Base-by-base conservation (phyloP, 2,888 invertebrate genomes). In the Thymelicus lineola region DNA sequence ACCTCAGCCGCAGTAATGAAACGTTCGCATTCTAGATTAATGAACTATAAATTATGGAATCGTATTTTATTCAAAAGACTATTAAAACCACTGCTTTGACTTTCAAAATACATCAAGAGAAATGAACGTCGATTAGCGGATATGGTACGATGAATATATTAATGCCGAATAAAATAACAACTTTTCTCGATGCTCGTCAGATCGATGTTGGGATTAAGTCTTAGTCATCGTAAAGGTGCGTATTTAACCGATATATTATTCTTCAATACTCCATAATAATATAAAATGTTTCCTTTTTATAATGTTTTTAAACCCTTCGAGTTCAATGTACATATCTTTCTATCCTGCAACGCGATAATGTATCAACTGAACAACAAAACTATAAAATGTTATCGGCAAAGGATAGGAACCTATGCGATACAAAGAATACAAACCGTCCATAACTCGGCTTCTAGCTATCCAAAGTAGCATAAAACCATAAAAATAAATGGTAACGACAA, bases 401-500 rank as follows among this genome's bases (percentile, higher is more conserved):
- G 1, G 1, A 28, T 28, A 28, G 28, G 28, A 28, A 5, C 28
- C 4, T 28, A 28, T 28, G 5, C 28, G 3, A 28, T 28, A 28
- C 28, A 28, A 28, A 28, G 28, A 28, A 28, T 0, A 3, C 28
- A 28, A 28, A 28, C 28, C 28, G 28, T 28, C 3, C 28, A 28
- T 28, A 28, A 28, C 28, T 28, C 28, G 3, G 28, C 28, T 59
- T 28, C n/a, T 5, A 17, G 35, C 15, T 53, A 38, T 58, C 60
- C 62, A 28, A 63, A 58, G 68, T 71, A 69, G 73, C 69, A 70
- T 73, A 71, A 74, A 73, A 69, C 79, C 79, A 84, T 82, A 83
- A 84, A 83, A 84, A 82, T 80, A 83, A 84, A 83, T 84, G 75
- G 84, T 79, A 82, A 78, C 83, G 83, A 82, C 82, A 86, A 86